A percentile compares a stretch with the other conserved stretches of the same genome.
Evolutionary conservation across 2,888 invertebrate genomes (phyloP).

Genomic region (Tenthredo distinguenda): DNA sequence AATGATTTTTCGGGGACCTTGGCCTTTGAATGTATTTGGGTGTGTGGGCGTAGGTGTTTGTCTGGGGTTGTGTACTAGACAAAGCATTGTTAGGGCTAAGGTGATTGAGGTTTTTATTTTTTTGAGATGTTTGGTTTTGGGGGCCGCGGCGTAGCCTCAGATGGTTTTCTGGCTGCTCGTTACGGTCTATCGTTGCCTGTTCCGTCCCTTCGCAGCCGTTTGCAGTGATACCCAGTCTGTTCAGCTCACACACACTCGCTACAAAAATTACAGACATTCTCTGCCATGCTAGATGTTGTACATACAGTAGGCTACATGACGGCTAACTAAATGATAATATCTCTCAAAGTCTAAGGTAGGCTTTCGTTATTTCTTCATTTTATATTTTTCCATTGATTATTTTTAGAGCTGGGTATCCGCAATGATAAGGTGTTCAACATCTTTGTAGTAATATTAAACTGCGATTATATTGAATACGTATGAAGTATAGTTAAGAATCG

Average conservation of each 20-base stretch:
- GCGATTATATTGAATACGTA: no score
- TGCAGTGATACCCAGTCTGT: conserved; percentile 73
- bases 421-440: no score
- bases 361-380: neutral
- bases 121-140: conserved; percentile 64
- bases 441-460: neutral
- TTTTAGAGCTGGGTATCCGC: neutral
- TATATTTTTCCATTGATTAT: neutral
- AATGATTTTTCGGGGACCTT: conserved; percentile 73
- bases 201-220: conserved; percentile 61
- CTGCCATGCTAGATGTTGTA: conserved; percentile 62
- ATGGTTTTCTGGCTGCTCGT: conserved; percentile 70
- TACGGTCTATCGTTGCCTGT: conserved; percentile 67
- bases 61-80: conserved; percentile 64
- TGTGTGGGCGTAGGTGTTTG: conserved; percentile 73
- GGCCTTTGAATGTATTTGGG: conserved; percentile 71
- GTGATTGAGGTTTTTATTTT: conserved; percentile 65
- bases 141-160: conserved; percentile 70
- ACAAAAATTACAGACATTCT: conserved; percentile 74
- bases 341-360: neutral
- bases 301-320: conserved; percentile 39
- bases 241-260: conserved; percentile 76
- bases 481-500: no score
- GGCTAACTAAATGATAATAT: neutral
- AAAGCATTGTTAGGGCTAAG: conserved; percentile 67